Percentiles rank a stretch among this genome's conserved stretches.
Conservation (phyloP, 1,140 invertebrate species). For the Nixonia krombeini region DNA sequence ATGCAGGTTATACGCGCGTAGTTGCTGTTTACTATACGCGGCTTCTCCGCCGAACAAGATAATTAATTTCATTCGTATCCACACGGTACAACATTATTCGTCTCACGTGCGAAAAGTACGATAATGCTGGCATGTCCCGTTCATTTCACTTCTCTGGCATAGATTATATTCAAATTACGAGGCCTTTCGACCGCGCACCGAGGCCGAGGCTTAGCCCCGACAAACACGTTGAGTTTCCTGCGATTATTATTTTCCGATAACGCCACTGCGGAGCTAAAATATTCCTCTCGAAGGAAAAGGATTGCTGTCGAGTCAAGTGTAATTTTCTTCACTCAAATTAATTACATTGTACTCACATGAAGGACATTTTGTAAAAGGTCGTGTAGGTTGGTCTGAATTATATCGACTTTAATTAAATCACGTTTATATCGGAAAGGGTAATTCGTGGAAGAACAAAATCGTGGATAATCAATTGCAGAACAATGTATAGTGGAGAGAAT, state of each 20-base stretch:
- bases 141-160: slow-evolving; percentile 43
- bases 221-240: not conserved
- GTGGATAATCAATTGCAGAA: too few species aligned
- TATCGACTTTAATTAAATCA: too few species aligned
- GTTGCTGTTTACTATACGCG: slow-evolving; percentile 17
- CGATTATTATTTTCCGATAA: too few species aligned
- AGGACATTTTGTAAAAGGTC: too few species aligned
- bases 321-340: too few species aligned
- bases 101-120: slow-evolving; percentile 58
- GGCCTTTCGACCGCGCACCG: not conserved
- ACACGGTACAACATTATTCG: slow-evolving; percentile 48
- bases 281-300: too few species aligned
- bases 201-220: not conserved
- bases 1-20: slow-evolving; percentile 5
- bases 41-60: slow-evolving; percentile 38
- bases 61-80: slow-evolving; percentile 45
- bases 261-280: too few species aligned
- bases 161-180: slow-evolving; percentile 55
- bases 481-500: too few species aligned
- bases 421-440: not conserved
- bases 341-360: too few species aligned
- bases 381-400: too few species aligned
- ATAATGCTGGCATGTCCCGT: slow-evolving; percentile 49
- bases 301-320: too few species aligned
- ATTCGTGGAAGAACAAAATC: too few species aligned